Percentiles rank a stretch among this genome's conserved stretches.
These are phyloP conservation scores for Darwinula stevensoni DNA, from an alignment of 2,888 invertebrate genomes.

Conservation along the genomic window DNA sequence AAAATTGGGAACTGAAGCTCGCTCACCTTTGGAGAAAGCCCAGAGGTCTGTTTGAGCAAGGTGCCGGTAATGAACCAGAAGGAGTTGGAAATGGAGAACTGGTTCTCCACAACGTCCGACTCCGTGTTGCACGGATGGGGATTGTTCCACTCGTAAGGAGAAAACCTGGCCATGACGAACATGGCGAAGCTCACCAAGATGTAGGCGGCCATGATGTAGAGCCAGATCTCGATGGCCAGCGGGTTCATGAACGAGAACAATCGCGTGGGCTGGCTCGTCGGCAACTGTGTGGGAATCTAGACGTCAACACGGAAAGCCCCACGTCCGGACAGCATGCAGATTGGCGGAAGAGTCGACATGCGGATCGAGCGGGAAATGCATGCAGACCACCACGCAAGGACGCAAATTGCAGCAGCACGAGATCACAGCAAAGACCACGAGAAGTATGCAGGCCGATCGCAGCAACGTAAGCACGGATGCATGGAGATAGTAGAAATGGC, in stretches of 20 bases:
- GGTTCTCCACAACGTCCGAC: slow-evolving; percentile 49
- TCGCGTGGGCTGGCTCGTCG: slow-evolving; percentile 55
- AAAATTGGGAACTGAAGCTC: no score
- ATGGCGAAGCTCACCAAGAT: slow-evolving; percentile 72
- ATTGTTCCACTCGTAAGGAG: slow-evolving; percentile 80
- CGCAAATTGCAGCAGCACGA: no score
- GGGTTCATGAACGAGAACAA: slow-evolving; percentile 91
- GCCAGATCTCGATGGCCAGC: slow-evolving; percentile 83
- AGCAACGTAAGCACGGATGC: no score
- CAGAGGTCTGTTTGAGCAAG: slow-evolving; percentile 72
- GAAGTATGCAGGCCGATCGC: no score
- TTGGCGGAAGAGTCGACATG: no score
- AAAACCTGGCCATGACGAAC: slow-evolving; percentile 86
- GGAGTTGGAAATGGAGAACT: slow-evolving; percentile 84
- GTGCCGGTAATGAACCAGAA: slow-evolving; percentile 93
- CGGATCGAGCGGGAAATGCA: no score
- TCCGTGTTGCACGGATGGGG: slow-evolving; percentile 39
- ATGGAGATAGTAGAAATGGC: no score
- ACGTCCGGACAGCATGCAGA: not conserved
- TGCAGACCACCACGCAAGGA: no score
- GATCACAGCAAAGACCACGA: no score
- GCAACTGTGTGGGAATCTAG: slow-evolving; percentile 34
- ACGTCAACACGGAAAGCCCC: slow-evolving; percentile 4
- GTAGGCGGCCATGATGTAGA: slow-evolving; percentile 71
- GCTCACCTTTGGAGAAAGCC: slow-evolving; percentile 63